Evolutionary conservation across 2,888 invertebrate species (phyloP), one percentile per base, ranked within the genome.

Genomic region (Drosophila yooni): DNA sequence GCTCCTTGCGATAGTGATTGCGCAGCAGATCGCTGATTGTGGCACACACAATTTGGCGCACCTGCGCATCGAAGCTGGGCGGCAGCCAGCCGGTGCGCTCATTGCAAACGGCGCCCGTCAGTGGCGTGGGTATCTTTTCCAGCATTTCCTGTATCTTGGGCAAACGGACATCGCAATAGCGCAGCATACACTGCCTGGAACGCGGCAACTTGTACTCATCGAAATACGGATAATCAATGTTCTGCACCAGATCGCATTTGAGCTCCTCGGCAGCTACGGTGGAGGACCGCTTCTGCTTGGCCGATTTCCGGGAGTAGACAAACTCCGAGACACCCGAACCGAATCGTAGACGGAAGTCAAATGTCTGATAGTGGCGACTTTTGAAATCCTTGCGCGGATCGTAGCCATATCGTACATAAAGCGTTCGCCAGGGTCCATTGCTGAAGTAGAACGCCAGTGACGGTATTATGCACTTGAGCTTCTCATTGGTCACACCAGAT

Each of bases 371-470:
- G 61, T 95, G 95, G 81, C 97, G 95, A 2, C 98, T 95, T 2
- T 94, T 94, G 6, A 96, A 96, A 76, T 97, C 96, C 82, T 95
- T 96, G 33, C 97, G 94, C 0, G 99, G 99, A 94, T 99, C 98
- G 91, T 97, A 99, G 0, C 99, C 99, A 89, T 96, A 96, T 83
- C 94, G 95, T 1, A 98, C 96, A 97, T 99, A 99, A 91, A 97
- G 95, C 61, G 96, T 95, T 77, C 98, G 94, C 98, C 99, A 99
- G 0, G 99, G 99, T 0, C 99, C 99, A 74, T 95, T 96, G 62
- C 95, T 94, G 92, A 97, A 97, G 91, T 98, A 97, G 92, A 97
- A 97, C 0, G 98, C 97, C 5, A 97, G 93, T 33, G 96, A 95
- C 0, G 99, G 98, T 69, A 99, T 94, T 18, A 98, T 94, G 66